Conservation (phyloP, 2,888 invertebrate genomes). For the Tachina fera region DNA sequence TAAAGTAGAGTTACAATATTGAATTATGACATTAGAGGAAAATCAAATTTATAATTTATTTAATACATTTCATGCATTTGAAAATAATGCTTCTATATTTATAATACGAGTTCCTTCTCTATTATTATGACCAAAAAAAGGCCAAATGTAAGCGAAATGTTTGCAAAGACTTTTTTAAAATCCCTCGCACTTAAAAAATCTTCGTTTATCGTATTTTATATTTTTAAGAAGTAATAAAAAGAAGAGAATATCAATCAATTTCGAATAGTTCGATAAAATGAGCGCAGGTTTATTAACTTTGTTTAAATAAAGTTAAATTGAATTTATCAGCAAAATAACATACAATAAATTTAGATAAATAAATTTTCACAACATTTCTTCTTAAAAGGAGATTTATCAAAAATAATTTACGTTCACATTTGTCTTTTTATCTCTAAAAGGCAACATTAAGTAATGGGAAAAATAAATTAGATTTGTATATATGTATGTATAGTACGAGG, state of each 20-base stretch:
- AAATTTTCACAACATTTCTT: background rate
- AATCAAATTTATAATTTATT: too few species aligned
- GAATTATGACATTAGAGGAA: too few species aligned
- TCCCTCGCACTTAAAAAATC: constrained; percentile 13
- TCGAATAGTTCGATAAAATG: constrained; percentile 43
- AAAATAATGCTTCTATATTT: too few species aligned
- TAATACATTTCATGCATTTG: too few species aligned
- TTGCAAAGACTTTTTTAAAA: too few species aligned
- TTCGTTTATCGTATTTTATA: constrained; percentile 1
- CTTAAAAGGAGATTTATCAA: constrained; percentile 33
- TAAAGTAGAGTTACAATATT: too few species aligned
- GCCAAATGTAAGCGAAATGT: too few species aligned
- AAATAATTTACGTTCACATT: constrained; percentile 55
- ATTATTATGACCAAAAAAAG: too few species aligned
- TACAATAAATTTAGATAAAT: background rate
- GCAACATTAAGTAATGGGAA: background rate
- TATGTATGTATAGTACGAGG: background rate
- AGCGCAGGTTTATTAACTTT: constrained; percentile 31
- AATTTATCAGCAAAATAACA: constrained; percentile 28
- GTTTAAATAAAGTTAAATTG: constrained; percentile 56
- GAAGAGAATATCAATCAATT: constrained; percentile 63
- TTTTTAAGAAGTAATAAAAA: constrained; percentile 12
- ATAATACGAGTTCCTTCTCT: too few species aligned
- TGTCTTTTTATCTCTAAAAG: constrained; percentile 40
- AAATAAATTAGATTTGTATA: background rate